Evolutionary conservation across 92 coral and sea anemone genomes (phyloP), one percentile per base, ranked within the genome.

Genomic region (Paramuricea clavata): DNA sequence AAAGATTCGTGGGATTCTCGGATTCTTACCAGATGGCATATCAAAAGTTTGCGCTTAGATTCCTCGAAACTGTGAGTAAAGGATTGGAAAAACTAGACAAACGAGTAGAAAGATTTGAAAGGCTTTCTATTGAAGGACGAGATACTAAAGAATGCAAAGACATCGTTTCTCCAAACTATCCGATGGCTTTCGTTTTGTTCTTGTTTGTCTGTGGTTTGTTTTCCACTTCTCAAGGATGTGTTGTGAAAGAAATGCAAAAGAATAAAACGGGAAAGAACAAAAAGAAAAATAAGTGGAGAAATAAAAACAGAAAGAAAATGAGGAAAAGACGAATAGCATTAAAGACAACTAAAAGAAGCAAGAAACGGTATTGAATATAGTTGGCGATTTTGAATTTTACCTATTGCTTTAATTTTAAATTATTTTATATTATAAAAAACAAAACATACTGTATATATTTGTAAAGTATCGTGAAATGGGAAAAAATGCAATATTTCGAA

Each of bases 161-260:
- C 44, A 27, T 34, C 16, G 62, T 54, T 52, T 76, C 47, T 9
- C 42, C 44, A 32, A 28, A 56, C 41, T 6, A 26, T 39, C 82
- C 50, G 42, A 25, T 76, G 82, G 26, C 7, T 13, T 31, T 76
- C 3, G 30, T 76, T 17, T 6, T 52, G 23, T 21, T 23, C 68
- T 19, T 76, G 44, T 76, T 76, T 21, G 23, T 76, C 23, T 76
- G 62, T 33, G 82, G 23, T 31, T 76, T 33, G 22, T 49, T 22
- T 52, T 49, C 82, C 30, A 30, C 34, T 31, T 33, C 39, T 11
- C 72, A 31, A 65, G 22, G 35, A 11, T 33, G 36, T 33, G 36
- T 19, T 11, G 0, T 13, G 17, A 65, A 65, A 28, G 8, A 12
- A 10, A 31, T 35, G 69, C 26, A 30, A 30, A 74, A n/a, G 21